These are phyloP conservation scores for Emesis russula DNA, from an alignment of 2,888 invertebrate species.

Conservation along the genomic window DNA sequence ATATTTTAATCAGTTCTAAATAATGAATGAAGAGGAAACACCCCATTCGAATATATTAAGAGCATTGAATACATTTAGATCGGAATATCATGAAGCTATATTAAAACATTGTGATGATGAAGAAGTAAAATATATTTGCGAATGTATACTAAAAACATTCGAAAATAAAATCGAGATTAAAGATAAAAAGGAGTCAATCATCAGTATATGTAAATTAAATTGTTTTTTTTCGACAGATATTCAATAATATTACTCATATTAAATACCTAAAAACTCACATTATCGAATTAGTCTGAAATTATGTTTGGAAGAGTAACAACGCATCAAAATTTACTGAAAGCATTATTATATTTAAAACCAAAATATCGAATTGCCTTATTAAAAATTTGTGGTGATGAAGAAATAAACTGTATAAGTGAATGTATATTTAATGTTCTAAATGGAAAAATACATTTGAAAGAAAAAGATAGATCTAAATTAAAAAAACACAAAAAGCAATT, in stretches of 20 bases:
- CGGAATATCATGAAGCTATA: background rate
- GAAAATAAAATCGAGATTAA: slow-evolving; percentile 54
- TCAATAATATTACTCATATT: background rate
- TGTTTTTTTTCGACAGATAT: slow-evolving; percentile 7
- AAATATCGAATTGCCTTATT: background rate
- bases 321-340: slow-evolving; percentile 73
- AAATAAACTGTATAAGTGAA: background rate
- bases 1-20: slow-evolving; percentile 78
- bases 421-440: slow-evolving; percentile 42
- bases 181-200: background rate
- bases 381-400: slow-evolving; percentile 25
- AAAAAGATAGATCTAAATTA: slow-evolving; percentile 32
- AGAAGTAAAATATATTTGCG: background rate
- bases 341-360: slow-evolving; percentile 43
- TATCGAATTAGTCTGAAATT: slow-evolving; percentile 69
- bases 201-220: background rate
- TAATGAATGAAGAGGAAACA: slow-evolving; percentile 67
- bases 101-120: background rate
- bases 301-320: slow-evolving; percentile 74
- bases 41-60: slow-evolving; percentile 73
- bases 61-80: slow-evolving; percentile 52
- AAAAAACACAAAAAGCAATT: slow-evolving; percentile 39
- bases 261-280: background rate
- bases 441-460: slow-evolving; percentile 34
- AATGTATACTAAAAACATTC: background rate